A percentile compares a stretch with the other conserved stretches of the same genome.
These are phyloP conservation scores for Amorpha juglandis DNA, from an alignment of 2,888 invertebrate genomes.

Conservation along the genomic window DNA sequence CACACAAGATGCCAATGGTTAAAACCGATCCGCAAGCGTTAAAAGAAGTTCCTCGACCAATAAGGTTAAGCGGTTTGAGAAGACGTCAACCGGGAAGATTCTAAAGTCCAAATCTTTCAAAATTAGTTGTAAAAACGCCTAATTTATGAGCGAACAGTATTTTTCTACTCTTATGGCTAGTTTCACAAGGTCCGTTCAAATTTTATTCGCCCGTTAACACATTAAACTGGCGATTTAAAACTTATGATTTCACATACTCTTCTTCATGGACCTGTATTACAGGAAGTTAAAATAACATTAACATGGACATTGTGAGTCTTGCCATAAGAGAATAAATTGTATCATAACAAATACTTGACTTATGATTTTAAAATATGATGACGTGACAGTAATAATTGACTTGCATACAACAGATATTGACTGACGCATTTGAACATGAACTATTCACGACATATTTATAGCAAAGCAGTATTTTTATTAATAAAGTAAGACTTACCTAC, in stretches of 20 bases:
- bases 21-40: constrained; percentile 71
- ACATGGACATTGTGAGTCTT: no score
- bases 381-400: background rate
- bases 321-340: no score
- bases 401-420: background rate
- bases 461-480: background rate
- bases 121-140: background rate
- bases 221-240: background rate
- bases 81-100: constrained; percentile 56
- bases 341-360: no score
- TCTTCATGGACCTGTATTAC: no score
- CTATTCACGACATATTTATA: background rate
- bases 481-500: constrained; percentile 10
- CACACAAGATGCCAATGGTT: constrained; percentile 66
- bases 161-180: background rate
- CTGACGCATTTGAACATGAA: background rate
- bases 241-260: background rate
- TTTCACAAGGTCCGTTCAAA: no score
- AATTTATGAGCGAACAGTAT: background rate
- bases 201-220: background rate
- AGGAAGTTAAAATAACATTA: no score
- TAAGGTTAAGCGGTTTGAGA: constrained; percentile 56
- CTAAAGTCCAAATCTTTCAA: constrained; percentile 8
- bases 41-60: constrained; percentile 74
- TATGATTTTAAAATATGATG: background rate